A percentile compares a stretch with the other conserved stretches of the same genome.
These are phyloP conservation scores for Porites divaricata DNA, from an alignment of 92 coral and sea anemone species.

Conservation along the genomic window DNA sequence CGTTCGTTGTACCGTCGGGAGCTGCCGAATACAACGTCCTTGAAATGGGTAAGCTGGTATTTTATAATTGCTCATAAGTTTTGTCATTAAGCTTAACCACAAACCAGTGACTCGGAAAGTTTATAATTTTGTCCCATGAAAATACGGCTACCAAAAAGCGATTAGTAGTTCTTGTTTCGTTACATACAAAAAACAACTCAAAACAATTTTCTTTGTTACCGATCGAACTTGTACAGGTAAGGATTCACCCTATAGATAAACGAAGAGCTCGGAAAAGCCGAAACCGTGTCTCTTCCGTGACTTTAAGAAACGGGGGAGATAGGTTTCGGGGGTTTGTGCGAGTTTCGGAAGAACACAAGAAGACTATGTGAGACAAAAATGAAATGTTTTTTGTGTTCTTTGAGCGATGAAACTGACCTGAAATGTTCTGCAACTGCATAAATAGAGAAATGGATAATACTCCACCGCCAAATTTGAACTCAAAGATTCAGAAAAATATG, in stretches of 20 bases:
- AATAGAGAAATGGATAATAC: background rate
- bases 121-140: too few species aligned
- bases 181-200: background rate
- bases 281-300: too few species aligned
- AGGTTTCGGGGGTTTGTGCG: too few species aligned
- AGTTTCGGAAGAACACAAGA: too few species aligned
- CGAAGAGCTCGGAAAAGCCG: too few species aligned
- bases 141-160: too few species aligned
- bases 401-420: background rate
- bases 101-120: background rate
- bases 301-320: too few species aligned
- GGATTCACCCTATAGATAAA: background rate
- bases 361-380: too few species aligned
- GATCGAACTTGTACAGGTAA: background rate
- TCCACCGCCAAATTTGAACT: background rate
- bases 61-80: background rate
- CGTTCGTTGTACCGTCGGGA: background rate
- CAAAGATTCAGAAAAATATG: background rate
- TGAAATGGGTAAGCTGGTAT: constrained; percentile 1
- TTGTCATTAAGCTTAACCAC: background rate
- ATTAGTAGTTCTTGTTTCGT: background rate
- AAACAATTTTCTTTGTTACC: background rate
- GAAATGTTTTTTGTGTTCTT: background rate
- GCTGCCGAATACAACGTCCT: background rate
- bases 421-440: background rate